Percentiles rank a stretch among this genome's conserved stretches.
phyloP scores from a whole-genome alignment of 2,113 vertebrate species.

The Zosterops hypoxanthus region DNA sequence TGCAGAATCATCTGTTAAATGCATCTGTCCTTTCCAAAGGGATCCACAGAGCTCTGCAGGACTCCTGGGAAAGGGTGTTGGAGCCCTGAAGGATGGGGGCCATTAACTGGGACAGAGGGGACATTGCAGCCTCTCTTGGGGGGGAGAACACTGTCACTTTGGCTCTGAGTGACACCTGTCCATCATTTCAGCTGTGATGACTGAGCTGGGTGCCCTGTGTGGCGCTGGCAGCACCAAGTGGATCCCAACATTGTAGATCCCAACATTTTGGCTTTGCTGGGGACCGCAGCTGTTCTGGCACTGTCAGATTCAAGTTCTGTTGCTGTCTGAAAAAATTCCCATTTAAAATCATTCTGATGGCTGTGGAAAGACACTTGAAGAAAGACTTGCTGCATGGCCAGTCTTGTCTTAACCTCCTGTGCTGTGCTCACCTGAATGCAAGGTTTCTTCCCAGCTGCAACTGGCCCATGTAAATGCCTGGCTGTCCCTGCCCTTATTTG shows the following conservation, averaged over 20 bases:
- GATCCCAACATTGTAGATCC: rapidly evolving
- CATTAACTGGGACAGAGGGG: neutral
- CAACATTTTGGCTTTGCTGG: rapidly evolving
- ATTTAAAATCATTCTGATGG: neutral
- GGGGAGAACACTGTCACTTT: neutral
- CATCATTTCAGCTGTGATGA: neutral
- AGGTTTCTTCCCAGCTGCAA: neutral
- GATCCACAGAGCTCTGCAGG: neutral
- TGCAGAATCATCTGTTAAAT: rapidly evolving
- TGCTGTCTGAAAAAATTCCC: neutral
- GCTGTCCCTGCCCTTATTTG: neutral
- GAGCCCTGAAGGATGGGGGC: rapidly evolving
- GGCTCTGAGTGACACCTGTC: neutral
- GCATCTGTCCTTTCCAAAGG: neutral
- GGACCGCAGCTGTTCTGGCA: neutral
- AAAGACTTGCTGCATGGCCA: neutral
- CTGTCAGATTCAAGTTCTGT: neutral
- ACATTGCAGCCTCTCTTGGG: neutral
- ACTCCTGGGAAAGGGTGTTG: neutral
- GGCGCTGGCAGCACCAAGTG: rapidly evolving
- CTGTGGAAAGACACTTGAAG: neutral
- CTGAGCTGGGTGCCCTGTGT: neutral
- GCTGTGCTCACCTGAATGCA: neutral
- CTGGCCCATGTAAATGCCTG: neutral
- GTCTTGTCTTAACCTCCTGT: neutral